Evolutionary conservation across 2,797 vertebrate genomes (phyloP).

Genomic region (Macropodus opercularis): DNA sequence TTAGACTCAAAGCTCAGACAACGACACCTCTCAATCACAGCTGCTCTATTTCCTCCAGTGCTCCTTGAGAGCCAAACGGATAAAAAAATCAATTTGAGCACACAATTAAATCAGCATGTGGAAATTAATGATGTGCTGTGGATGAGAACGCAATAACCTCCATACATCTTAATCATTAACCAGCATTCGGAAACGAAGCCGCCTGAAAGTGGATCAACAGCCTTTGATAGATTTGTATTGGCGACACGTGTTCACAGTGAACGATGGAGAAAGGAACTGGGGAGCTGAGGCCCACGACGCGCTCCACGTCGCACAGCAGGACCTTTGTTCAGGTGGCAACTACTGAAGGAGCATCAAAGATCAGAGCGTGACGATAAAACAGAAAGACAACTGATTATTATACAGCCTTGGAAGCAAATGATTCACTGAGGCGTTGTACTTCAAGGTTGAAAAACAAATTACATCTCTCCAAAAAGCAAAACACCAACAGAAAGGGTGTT

Average conservation of each 20-base stretch:
- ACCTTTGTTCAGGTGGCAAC: neutral
- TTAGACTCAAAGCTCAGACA: neutral
- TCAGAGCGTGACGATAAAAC: constrained; percentile 22
- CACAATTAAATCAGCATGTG: constrained; percentile 38
- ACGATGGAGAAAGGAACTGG: constrained; percentile 9
- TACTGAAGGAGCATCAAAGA: constrained; percentile 20
- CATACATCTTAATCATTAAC: constrained; percentile 37
- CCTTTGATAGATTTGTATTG: constrained; percentile 37
- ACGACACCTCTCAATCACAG: constrained; percentile 24
- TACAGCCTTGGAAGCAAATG: constrained; percentile 43
- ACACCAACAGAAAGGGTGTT: neutral
- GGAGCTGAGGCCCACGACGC: constrained; percentile 11
- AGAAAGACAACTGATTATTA: constrained; percentile 35
- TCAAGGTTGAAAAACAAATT: constrained; percentile 48
- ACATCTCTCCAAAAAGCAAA: neutral
- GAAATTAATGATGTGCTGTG: constrained; percentile 49
- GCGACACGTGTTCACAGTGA: constrained; percentile 21
- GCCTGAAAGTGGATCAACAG: constrained; percentile 39
- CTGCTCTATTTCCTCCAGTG: constrained; percentile 22
- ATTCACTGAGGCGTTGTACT: constrained; percentile 34
- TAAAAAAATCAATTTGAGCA: constrained; percentile 42
- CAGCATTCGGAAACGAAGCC: constrained; percentile 32
- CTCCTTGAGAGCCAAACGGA: constrained; percentile 34
- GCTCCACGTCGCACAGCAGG: neutral
- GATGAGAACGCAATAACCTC: constrained; percentile 41